Evolutionary conservation across 2,113 vertebrate genomes (phyloP).

Genomic region (Leptocoma aspasia): DNA sequence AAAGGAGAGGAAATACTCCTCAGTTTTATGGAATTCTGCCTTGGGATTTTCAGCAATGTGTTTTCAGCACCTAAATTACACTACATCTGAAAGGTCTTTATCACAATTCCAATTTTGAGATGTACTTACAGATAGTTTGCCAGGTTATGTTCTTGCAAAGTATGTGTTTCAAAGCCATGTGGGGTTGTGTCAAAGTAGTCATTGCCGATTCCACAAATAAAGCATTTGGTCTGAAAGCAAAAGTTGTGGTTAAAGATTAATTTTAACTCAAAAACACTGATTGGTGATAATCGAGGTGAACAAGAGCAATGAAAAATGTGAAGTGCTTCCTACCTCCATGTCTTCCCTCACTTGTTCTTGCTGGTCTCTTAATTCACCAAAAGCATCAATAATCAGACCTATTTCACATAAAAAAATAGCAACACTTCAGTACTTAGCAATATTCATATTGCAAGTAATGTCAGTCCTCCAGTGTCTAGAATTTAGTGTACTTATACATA

Average conservation of each 20-base stretch:
- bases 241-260: background rate
- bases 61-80: background rate
- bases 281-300: background rate
- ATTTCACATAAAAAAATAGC: slow-evolving; percentile 25
- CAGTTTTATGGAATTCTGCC: background rate
- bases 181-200: slow-evolving; percentile 98
- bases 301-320: background rate
- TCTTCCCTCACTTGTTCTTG: slow-evolving; percentile 98
- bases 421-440: background rate
- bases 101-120: background rate
- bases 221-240: slow-evolving; percentile 91
- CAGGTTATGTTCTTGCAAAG: slow-evolving; percentile 98
- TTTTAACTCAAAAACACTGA: background rate
- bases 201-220: slow-evolving; percentile 98
- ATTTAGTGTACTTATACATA: background rate
- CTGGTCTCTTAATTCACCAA: slow-evolving; percentile 96
- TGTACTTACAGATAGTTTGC: slow-evolving; percentile 98
- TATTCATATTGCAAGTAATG: background rate
- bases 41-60: background rate
- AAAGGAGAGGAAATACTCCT: background rate
- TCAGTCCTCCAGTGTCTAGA: background rate
- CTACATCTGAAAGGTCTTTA: background rate
- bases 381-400: slow-evolving; percentile 99
- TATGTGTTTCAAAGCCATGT: slow-evolving; percentile 97
- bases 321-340: slow-evolving; percentile 85